Conservation (phyloP, 2,113 vertebrate genomes). For the Gobio gobio region DNA sequence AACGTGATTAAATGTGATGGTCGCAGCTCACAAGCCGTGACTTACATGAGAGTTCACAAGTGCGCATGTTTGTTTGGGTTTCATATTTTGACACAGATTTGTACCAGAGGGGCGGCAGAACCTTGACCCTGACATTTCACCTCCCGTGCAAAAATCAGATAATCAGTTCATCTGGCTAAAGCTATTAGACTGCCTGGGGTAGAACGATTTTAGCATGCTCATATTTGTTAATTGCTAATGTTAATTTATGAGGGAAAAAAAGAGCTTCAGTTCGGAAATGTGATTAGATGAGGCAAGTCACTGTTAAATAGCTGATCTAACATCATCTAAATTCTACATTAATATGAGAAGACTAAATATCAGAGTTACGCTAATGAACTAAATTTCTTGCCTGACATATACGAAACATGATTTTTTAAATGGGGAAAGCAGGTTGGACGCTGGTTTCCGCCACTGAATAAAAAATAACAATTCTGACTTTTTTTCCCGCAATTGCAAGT, state of each 20-base stretch:
- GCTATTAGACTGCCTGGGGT: neutral
- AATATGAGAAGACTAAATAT: neutral
- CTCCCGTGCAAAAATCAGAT: neutral
- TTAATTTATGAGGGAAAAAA: neutral
- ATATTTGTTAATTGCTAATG: constrained; percentile 4
- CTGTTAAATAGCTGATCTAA: neutral
- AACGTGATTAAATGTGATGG: constrained; percentile 33
- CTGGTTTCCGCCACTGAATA: no score
- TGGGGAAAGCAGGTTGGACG: no score
- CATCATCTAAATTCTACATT: neutral
- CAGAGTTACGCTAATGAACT: neutral
- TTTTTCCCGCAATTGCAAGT: no score
- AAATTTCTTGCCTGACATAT: neutral
- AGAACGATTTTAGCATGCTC: neutral
- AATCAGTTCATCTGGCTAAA: neutral
- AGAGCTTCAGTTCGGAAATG: neutral
- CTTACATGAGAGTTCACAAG: neutral
- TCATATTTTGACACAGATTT: constrained; percentile 30
- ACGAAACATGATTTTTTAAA: no score
- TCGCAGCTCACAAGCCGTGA: constrained; percentile 19
- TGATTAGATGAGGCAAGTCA: neutral
- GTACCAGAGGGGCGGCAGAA: neutral
- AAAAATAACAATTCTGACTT: no score
- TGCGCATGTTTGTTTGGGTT: neutral
- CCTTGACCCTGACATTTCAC: constrained; percentile 36